Evolutionary conservation across 2,113 vertebrate genomes (phyloP), one percentile per base, ranked within the genome.

Genomic region (Pollimyrus isidori): DNA sequence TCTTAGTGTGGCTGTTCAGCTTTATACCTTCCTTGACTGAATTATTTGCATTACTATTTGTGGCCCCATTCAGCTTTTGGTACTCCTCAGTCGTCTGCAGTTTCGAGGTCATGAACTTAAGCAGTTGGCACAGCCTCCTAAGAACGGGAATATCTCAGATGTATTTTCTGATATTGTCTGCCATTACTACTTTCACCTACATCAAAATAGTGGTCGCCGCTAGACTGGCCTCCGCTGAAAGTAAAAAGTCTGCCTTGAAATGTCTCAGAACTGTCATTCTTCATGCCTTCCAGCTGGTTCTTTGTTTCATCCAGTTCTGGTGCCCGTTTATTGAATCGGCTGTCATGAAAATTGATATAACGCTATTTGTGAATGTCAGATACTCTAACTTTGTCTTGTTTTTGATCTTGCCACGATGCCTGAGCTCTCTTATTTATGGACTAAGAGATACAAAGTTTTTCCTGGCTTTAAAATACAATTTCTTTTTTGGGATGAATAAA

Each of bases 221-320:
- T 52, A 93, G 80, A 89, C 53, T 82, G 4, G 91, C 92, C 26
- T 94, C 92, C 46, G 90, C 91, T 76, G 90, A 92, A 3, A 83
- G 89, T 3, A 92, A 88, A 52, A 90, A 90, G 30, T 94, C 92
- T 30, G 58, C 87, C 21, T 23, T 48, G 23, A 95, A 93, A 89
- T 93, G 94, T 0, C 91, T 92, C 10, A 93, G 86, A 42, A 95
- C 94, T 0, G 93, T 94, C 15, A 6, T 90, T 26, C 91, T 95
- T 46, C 94, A 95, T 88, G 92, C 69, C 52, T 91, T 93, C 56
- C 94, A 95, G 92, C 65, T 95, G 46, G 2, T 94, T 1, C 91
- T 95, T 2, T 93, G 91, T 90, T 91, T 94, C 46, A 89, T 93
- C 62, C 91, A 92, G 80, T 56, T 95, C 17, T 94, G 92, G 92